Conservation (phyloP, 1,140 invertebrate species). For the Aphelenchoides fujianensis region DNA sequence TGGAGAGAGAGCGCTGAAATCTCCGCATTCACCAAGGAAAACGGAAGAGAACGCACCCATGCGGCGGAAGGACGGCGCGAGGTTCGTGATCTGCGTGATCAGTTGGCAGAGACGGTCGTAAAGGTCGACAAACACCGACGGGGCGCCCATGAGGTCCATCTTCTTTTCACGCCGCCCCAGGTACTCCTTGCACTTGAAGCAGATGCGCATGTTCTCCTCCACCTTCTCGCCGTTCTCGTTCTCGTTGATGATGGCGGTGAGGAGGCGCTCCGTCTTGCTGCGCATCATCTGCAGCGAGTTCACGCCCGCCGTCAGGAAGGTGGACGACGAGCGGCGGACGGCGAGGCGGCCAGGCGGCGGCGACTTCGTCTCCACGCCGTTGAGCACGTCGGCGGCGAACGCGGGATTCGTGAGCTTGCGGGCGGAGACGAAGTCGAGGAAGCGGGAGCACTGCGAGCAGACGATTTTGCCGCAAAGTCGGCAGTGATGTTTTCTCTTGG, state of each 20-base stretch:
- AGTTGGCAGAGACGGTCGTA: slow-evolving; percentile 76
- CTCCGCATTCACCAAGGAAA: too few relatives aligned
- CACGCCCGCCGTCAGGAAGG: neutral
- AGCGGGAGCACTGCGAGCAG: slow-evolving; percentile 86
- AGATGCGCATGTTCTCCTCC: slow-evolving; percentile 74
- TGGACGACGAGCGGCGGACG: neutral
- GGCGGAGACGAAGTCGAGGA: slow-evolving; percentile 77
- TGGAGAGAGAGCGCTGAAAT: slow-evolving; percentile 70
- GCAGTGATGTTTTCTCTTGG: slow-evolving; percentile 89
- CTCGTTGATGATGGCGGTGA: slow-evolving; percentile 37
- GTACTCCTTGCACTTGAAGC: slow-evolving; percentile 75
- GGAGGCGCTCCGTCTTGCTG: slow-evolving; percentile 26
- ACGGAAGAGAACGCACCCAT: too few relatives aligned
- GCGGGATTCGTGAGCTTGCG: slow-evolving; percentile 72
- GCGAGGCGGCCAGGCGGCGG: too few relatives aligned
- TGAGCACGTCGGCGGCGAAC: slow-evolving; percentile 21
- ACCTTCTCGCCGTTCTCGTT: slow-evolving; percentile 61
- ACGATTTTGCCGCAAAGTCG: slow-evolving; percentile 89
- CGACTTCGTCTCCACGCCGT: too few relatives aligned
- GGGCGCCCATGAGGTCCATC: slow-evolving; percentile 75
- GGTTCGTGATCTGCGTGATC: slow-evolving; percentile 74
- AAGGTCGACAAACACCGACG: slow-evolving; percentile 75
- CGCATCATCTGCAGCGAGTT: slow-evolving; percentile 37
- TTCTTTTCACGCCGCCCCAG: slow-evolving; percentile 77
- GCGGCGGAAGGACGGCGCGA: slow-evolving; percentile 78